These are phyloP conservation scores for Lagocephalus sceleratus DNA, from an alignment of 2,797 vertebrate genomes.

Conservation along the genomic window DNA sequence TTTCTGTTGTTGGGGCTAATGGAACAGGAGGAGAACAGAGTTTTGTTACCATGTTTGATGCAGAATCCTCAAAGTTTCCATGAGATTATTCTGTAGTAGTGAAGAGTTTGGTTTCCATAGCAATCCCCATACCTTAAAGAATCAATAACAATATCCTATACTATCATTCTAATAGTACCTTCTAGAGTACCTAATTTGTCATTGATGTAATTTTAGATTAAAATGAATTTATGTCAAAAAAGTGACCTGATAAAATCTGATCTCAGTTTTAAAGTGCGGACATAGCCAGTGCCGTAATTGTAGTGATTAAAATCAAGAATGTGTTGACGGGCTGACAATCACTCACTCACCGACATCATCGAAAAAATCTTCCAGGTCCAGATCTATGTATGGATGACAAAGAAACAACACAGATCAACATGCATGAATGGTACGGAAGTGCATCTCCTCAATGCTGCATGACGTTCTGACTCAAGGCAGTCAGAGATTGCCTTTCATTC, in stretches of 20 bases:
- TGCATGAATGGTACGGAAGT: background rate
- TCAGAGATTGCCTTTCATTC: background rate
- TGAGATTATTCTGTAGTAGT: no score
- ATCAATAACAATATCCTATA: no score
- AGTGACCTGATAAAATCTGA: no score
- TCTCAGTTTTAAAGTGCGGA: no score
- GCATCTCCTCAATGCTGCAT: background rate
- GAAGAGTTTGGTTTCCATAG: no score
- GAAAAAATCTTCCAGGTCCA: conserved; percentile 13
- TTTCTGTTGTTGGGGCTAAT: conserved; percentile 21
- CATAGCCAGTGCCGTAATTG: background rate
- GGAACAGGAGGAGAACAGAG: background rate
- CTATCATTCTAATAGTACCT: no score
- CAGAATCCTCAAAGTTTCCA: background rate
- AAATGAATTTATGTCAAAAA: no score
- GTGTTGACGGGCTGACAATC: background rate
- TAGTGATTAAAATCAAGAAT: background rate
- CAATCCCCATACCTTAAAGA: no score
- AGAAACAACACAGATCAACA: conserved; percentile 7
- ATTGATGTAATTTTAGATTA: no score
- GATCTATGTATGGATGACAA: conserved; percentile 18
- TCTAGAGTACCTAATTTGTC: no score
- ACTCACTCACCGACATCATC: conserved; percentile 2
- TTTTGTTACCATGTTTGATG: background rate
- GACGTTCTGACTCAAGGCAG: background rate